A percentile compares a stretch with the other conserved stretches of the same genome.
These are phyloP conservation scores for Papilio helenus DNA, from an alignment of 1,140 invertebrate species.

Conservation along the genomic window DNA sequence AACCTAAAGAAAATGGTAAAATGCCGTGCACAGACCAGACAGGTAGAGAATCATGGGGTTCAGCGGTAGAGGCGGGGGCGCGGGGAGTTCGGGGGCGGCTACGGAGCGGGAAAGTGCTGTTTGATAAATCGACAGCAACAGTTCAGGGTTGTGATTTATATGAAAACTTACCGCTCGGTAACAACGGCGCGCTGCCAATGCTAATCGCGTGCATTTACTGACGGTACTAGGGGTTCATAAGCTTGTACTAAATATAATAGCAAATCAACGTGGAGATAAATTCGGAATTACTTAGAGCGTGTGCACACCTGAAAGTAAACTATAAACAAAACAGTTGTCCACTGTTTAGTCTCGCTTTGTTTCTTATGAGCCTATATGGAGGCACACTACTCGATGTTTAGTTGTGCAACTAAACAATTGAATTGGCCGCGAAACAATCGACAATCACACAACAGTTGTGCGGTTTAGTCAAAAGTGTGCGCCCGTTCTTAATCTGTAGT, in stretches of 20 bases:
- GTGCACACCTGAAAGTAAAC: no score
- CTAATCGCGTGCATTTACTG: constrained; percentile 25
- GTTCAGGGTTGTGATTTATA: constrained; percentile 33
- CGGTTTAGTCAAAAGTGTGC: no score
- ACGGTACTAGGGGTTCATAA: not conserved
- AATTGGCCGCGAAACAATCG: no score
- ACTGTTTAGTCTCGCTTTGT: no score
- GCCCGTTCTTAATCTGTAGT: no score
- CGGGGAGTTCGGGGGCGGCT: not conserved
- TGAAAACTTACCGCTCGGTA: constrained; percentile 25
- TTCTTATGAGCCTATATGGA: no score
- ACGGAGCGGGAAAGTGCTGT: constrained; percentile 27
- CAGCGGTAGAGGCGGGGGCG: not conserved
- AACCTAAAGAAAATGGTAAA: not conserved
- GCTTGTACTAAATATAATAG: not conserved
- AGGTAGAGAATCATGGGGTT: constrained; percentile 1
- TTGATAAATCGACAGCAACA: constrained; percentile 35
- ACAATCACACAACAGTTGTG: no score
- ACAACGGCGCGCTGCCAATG: constrained; percentile 8
- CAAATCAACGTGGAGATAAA: not conserved
- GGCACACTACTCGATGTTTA: no score
- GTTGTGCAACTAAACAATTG: no score
- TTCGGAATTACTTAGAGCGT: no score
- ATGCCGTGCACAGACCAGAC: constrained; percentile 11
- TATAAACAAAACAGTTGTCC: no score